Evolutionary conservation across 2,888 invertebrate genomes (phyloP).

Genomic region (Agrotis clavis): DNA sequence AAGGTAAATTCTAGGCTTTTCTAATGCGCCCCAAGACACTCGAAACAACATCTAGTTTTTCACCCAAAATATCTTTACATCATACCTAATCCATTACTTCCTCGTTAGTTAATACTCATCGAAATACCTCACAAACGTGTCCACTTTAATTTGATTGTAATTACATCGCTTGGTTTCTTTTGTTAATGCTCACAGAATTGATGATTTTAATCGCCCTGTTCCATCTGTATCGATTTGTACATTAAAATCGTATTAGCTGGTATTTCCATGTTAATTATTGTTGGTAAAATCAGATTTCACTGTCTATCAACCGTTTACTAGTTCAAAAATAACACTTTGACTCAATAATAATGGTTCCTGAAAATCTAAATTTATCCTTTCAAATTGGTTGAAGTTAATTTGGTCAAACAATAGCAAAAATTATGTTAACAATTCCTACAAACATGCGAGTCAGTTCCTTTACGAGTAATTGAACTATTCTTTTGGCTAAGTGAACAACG

Average conservation of each 20-base stretch:
- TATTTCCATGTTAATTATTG: neutral
- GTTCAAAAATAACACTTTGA: neutral
- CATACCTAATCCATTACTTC: slow-evolving; percentile 1
- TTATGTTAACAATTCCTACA: neutral
- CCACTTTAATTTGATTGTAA: slow-evolving; percentile 8
- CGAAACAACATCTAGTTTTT: neutral
- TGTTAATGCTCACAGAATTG: slow-evolving; percentile 21
- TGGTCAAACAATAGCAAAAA: too few relatives aligned
- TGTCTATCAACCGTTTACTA: neutral
- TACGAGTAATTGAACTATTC: neutral
- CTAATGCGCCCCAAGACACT: neutral
- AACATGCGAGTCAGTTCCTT: neutral
- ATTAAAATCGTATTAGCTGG: slow-evolving; percentile 46
- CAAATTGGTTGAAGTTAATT: too few relatives aligned
- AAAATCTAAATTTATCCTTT: neutral
- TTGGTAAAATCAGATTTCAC: slow-evolving; percentile 22
- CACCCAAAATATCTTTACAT: slow-evolving; percentile 2
- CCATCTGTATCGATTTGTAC: slow-evolving; percentile 37
- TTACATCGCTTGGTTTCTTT: slow-evolving; percentile 2
- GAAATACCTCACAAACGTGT: slow-evolving; percentile 3
- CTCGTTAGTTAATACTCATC: slow-evolving; percentile 19
- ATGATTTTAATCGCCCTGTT: slow-evolving; percentile 32
- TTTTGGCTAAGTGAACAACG: neutral
- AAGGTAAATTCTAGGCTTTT: neutral
- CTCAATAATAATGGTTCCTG: neutral